phyloP scores from a whole-genome alignment of 2,888 invertebrate species.

The Corbicula japonica region DNA sequence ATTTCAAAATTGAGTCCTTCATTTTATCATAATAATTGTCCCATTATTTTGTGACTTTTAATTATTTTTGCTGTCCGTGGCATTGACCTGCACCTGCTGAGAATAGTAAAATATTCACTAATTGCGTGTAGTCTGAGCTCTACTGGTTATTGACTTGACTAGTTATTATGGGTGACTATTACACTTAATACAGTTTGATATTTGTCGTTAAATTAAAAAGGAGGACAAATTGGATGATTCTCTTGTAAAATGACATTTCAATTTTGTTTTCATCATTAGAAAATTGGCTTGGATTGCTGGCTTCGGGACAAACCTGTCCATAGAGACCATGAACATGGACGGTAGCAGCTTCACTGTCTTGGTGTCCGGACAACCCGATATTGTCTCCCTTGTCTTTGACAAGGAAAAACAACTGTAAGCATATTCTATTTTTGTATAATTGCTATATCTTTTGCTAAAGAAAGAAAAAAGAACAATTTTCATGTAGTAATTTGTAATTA shows the following conservation, averaged over 20 bases:
- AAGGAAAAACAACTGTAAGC: constrained; percentile 11
- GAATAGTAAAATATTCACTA: background rate
- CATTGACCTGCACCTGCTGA: background rate
- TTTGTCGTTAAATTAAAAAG: background rate
- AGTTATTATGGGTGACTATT: background rate
- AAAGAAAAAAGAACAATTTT: no score
- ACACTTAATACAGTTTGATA: background rate
- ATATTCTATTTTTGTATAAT: no score
- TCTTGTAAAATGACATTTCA: no score
- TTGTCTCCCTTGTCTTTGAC: constrained; percentile 4
- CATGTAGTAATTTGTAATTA: no score
- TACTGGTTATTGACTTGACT: background rate
- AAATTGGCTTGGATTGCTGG: constrained; percentile 5
- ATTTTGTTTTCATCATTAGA: no score
- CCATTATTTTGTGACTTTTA: background rate
- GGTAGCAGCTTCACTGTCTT: background rate
- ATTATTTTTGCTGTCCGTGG: background rate
- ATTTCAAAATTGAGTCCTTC: no score
- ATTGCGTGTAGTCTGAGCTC: background rate
- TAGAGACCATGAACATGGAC: constrained; percentile 15
- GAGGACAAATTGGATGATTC: no score
- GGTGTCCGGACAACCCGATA: background rate
- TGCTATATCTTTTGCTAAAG: no score
- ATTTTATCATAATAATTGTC: no score
- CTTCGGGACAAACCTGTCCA: background rate